Evolutionary conservation across 2,113 vertebrate species (phyloP), one percentile per base, ranked within the genome.

Genomic region (Zootoca vivipara): DNA sequence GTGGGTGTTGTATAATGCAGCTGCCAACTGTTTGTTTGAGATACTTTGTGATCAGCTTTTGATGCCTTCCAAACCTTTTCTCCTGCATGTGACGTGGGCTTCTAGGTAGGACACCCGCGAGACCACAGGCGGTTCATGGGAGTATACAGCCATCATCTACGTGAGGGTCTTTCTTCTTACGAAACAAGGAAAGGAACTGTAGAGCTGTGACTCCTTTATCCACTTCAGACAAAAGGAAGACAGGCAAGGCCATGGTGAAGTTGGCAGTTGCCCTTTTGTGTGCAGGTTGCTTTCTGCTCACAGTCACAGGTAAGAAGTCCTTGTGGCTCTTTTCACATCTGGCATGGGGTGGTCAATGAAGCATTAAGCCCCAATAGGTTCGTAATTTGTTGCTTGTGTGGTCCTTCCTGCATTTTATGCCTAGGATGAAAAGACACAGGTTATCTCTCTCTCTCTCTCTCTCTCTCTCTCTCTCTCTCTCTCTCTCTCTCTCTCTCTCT

Each of bases 281-380:
- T 42, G 30, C 93, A 78, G 90, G 89, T 72, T 91, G 93, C 83
- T 85, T 96, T 91, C 85, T 94, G 33, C 52, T 90, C 33, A 75
- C 56, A 1, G 88, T 93, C 30, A 89, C 75, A 92, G 95, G 95
- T 96, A 94, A 93, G 95, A 77, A 28, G 86, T 2, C 2, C 12
- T 87, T 81, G 8, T 62, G 8, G 24, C 0, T 2, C 90, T 90
- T 62, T 87, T 92, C 38, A 26, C 1, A 1, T 1, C 0, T 5
- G 30, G 12, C n/a, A 52, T 24, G 18, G 52, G 87, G 81, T 22
- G 33, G 22, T 13, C 30, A 75, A 74, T 62, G n/a, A 85, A 58
- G 30, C 2, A 6, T 28, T 70, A 16, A 40, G 38, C 65, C 56
- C 22, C 18, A 65, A n/a, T 65, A 35, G 9, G 0, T 35, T 28